phyloP scores from a whole-genome alignment of 2,888 invertebrate species.

The Epiblema foenella region DNA sequence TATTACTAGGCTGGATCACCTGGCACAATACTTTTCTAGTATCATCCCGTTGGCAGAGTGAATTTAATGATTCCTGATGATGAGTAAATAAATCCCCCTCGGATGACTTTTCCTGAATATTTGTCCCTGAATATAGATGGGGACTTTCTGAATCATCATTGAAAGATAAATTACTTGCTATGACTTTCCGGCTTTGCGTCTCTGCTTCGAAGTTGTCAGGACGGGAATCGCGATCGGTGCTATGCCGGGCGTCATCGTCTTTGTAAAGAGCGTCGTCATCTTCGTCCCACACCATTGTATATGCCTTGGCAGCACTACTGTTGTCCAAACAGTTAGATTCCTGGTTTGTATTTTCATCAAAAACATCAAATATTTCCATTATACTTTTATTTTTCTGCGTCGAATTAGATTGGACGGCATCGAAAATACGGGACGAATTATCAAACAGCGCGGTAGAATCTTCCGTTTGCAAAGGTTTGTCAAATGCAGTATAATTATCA shows the following conservation, averaged over 20 bases:
- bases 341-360: constrained; percentile 55
- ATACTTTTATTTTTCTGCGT: constrained; percentile 71
- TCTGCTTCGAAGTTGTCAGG: constrained; percentile 44
- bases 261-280: constrained; percentile 81
- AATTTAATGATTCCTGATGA: neutral
- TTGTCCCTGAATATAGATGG: neutral
- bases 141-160: neutral
- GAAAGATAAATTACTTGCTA: neutral
- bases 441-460: constrained; percentile 48
- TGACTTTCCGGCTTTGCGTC: neutral
- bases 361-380: constrained; percentile 73
- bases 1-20: constrained; percentile 18
- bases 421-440: constrained; percentile 64
- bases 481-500: constrained; percentile 62
- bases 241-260: constrained; percentile 54
- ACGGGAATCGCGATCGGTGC: constrained; percentile 48
- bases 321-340: constrained; percentile 61
- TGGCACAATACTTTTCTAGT: constrained; percentile 14
- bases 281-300: constrained; percentile 75
- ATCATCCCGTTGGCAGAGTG: constrained; percentile 3
- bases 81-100: constrained; percentile 15
- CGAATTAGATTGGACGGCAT: constrained; percentile 68
- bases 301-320: constrained; percentile 62
- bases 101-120: neutral
- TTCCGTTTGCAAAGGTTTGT: constrained; percentile 52